Evolutionary conservation across 2,113 vertebrate genomes (phyloP).

Genomic region (Chionodraco myersi): DNA sequence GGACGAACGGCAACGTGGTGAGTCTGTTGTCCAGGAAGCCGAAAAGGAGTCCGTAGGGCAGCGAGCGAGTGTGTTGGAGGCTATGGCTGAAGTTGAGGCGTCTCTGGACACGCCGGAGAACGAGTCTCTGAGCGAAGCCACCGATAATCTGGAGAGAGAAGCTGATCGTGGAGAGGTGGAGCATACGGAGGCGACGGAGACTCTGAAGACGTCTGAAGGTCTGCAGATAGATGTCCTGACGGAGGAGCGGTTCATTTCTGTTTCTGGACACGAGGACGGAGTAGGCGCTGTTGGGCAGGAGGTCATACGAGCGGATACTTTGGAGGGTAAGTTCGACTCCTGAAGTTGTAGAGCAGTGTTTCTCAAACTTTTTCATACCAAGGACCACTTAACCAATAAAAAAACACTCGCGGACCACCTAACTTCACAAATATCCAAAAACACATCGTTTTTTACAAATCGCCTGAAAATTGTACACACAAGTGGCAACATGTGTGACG

Average conservation of each 20-base stretch:
- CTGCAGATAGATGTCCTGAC: constrained; percentile 21
- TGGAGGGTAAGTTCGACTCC: constrained; percentile 15
- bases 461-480: too few relatives aligned
- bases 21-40: too few relatives aligned
- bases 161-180: constrained; percentile 2
- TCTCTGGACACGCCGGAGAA: not conserved
- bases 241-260: constrained; percentile 20
- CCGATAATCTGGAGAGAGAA: constrained; percentile 17
- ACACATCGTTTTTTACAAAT: too few relatives aligned
- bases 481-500: too few relatives aligned
- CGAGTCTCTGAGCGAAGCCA: constrained; percentile 4
- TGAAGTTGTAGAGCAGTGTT: not conserved
- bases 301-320: not conserved
- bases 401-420: too few relatives aligned
- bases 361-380: too few relatives aligned
- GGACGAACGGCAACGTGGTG: too few relatives aligned
- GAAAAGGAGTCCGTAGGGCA: not conserved
- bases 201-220: not conserved
- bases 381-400: too few relatives aligned
- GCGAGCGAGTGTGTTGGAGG: not conserved
- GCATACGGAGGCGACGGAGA: not conserved
- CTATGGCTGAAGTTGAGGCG: constrained; percentile 27
- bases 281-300: not conserved
- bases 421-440: too few relatives aligned
- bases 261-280: not conserved